Base-by-base conservation (phyloP, 2,888 invertebrate genomes). In the Craniophora ligustri region DNA sequence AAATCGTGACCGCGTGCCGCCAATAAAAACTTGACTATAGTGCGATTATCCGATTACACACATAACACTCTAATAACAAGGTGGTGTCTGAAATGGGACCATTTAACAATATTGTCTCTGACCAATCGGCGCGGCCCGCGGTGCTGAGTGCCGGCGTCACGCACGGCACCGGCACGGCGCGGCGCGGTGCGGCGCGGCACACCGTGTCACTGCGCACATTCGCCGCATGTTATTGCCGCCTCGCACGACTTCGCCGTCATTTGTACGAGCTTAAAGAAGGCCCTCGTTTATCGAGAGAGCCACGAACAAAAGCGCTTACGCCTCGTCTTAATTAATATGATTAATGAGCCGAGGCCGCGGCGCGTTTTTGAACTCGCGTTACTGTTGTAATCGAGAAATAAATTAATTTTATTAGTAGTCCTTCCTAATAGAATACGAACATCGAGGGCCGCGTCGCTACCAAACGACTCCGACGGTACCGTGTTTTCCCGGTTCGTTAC, bases 261-360 rank as follows among this genome's bases (percentile, higher is more conserved):
- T 81, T 79, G 81, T 82, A 75, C 66, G 71, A 77, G 78, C 80
- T 78, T 78, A 81, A 82, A 82, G 73, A 72, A 76, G 75, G 72
- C 76, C 65, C 78, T 74, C 86, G 83, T 88, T 89, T 85, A 88
- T 85, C 84, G 84, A 84, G 80, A 84, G 79, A 82, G 79, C 82
- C 84, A 81, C 86, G 86, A 89, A 92, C 92, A 91, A 92, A 90
- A 86, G 88, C 86, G 82, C 85, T 88, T 87, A 86, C 77, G 79
- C 84, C 87, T 89, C 88, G 87, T 93, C 92, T 92, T 92, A 92
- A 93, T 93, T 93, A 92, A 89, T 89, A 88, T 93, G 92, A 93
- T 93, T 91, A 89, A 93, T 92, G 92, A 88, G 78, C 76, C 82
- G 75, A 75, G 74, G 80, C 79, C 69, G 87, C 91, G 92, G 91